phyloP scores from a whole-genome alignment of 2,797 vertebrate genomes.

The Gobio occitaniae region DNA sequence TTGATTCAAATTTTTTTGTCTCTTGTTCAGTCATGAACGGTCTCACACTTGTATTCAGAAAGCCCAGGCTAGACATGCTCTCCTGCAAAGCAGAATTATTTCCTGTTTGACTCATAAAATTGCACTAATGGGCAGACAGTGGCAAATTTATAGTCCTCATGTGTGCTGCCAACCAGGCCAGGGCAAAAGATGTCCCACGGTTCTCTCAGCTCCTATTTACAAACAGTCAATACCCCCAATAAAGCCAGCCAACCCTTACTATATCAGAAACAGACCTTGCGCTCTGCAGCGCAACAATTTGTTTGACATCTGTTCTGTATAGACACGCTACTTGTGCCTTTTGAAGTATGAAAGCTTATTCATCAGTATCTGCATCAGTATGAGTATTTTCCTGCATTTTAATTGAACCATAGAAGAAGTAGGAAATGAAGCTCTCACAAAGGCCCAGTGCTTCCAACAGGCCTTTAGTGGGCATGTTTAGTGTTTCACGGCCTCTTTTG shows the following conservation, averaged over 20 bases:
- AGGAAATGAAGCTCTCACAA: constrained; percentile 3
- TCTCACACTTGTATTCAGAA: not conserved
- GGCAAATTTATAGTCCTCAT: constrained; percentile 25
- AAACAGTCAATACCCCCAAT: constrained; percentile 43
- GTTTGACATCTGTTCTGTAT: constrained; percentile 47
- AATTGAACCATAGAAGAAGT: constrained; percentile 7
- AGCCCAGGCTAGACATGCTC: not conserved
- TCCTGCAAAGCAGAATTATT: constrained; percentile 23
- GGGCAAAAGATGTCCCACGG: not conserved
- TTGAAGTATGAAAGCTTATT: constrained; percentile 7
- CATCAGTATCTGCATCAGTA: not conserved
- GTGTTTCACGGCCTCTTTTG: constrained; percentile 15
- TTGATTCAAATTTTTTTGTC: too few relatives aligned
- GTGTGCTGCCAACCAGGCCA: constrained; percentile 16
- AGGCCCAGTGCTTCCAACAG: not conserved
- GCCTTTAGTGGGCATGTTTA: constrained; percentile 4
- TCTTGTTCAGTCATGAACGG: not conserved
- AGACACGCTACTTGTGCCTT: not conserved
- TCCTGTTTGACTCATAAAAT: constrained; percentile 50
- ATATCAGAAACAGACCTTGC: constrained; percentile 40
- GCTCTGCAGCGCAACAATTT: constrained; percentile 22
- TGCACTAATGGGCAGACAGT: constrained; percentile 33
- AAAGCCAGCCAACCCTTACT: constrained; percentile 37
- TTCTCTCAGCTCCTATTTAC: constrained; percentile 27
- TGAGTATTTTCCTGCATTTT: constrained; percentile 6